Evolutionary conservation across 2,797 vertebrate species (phyloP), one percentile per base, ranked within the genome.

Genomic region (Apogon hyalosoma): DNA sequence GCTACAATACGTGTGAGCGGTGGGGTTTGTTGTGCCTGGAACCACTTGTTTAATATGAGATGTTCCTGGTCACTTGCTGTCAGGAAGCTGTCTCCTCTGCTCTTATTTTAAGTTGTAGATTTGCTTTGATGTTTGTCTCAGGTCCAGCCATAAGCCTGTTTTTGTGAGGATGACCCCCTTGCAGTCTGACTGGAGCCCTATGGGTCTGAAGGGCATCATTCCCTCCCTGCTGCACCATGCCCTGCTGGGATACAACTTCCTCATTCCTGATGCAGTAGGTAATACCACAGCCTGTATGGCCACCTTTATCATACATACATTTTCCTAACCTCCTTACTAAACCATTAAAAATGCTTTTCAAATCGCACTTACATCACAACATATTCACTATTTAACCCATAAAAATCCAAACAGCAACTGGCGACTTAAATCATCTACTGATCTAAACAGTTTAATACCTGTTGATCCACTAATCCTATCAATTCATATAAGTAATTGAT

Each of bases 261-360:
- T 98, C 93, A 95, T 98, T 94, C 95, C 96, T 1, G 96, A 97
- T 80, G 92, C 93, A 89, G 94, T 97, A 87, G 96, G 96, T 97
- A 95, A 96, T 93, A 84, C 65, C 62, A 83, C 69, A 81, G 55
- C 64, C 70, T 50, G 70, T 50, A 71, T 63, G 39, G 52, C 66
- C 67, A 67, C 10, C 50, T 76, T 55, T 48, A 11, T 69, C 45
- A 47, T 19, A 43, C 9, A 43, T 12, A 48, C 6, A 14, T 1
- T 11, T 3, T 15, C 33, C 16, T 2, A 18, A 7, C 51, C 28
- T 21, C 19, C 19, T 21, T 21, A 21, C 19, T 36, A 36, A 36
- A 36, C 9, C 33, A 36, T 36, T 10, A 36, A 36, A 36, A 36
- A 31, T 8, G 28, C 28, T 31, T 8, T 31, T 31, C 28, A 31